Percentiles rank a stretch among this genome's conserved stretches.
Conservation (phyloP, 1,140 invertebrate species). For the Zophobas atratus region DNA sequence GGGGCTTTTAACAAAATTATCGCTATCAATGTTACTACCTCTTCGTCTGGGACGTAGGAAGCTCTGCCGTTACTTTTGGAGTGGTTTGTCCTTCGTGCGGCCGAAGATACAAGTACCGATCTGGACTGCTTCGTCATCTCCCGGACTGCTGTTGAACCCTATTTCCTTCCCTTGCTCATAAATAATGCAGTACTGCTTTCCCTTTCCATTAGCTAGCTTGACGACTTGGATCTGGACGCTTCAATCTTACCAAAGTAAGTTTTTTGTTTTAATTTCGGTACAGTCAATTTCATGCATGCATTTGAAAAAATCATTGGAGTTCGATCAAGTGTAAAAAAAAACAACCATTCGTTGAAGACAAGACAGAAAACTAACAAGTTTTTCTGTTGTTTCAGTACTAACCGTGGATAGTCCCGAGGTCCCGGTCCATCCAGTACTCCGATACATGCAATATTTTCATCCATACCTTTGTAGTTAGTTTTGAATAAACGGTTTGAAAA, state of each 20-base stretch:
- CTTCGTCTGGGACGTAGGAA: constrained; percentile 5
- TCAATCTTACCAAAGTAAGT: constrained; percentile 26
- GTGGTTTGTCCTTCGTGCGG: constrained; percentile 43
- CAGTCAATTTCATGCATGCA: not conserved
- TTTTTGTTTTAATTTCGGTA: constrained; percentile 7
- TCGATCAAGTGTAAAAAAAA: too few species aligned
- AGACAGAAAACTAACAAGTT: not conserved
- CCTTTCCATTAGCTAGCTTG: constrained; percentile 8
- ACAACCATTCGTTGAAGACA: too few species aligned
- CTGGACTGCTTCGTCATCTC: constrained; percentile 49
- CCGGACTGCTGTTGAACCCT: constrained; percentile 41
- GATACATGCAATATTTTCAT: constrained; percentile 5
- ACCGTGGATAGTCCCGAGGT: constrained; percentile 11
- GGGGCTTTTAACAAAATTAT: constrained; percentile 13
- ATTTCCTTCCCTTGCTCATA: not conserved
- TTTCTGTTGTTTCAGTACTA: constrained; percentile 45
- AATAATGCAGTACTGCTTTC: constrained; percentile 17
- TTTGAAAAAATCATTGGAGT: not conserved
- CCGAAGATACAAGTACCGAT: constrained; percentile 48
- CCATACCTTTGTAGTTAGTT: not conserved
- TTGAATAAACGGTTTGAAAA: constrained; percentile 36
- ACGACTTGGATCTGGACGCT: not conserved
- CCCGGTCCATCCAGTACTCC: constrained; percentile 14
- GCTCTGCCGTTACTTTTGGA: constrained; percentile 24
- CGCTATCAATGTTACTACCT: constrained; percentile 13